A percentile compares a stretch with the other conserved stretches of the same genome.
phyloP scores from a whole-genome alignment of 64 coral and sea anemone species.

The Stylophora pistillata region DNA sequence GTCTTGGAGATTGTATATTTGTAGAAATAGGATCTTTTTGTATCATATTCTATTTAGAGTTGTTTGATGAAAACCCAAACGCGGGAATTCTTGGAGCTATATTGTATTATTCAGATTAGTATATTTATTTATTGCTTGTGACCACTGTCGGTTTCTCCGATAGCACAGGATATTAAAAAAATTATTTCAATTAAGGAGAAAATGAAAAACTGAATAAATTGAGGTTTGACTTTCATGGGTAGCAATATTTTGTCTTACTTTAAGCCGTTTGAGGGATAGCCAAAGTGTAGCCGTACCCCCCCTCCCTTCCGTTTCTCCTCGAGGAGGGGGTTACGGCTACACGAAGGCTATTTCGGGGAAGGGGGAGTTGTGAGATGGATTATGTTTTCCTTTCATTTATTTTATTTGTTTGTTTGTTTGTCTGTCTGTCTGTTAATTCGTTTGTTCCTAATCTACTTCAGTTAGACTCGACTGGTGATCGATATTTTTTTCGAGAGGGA shows the following conservation, averaged over 20 bases:
- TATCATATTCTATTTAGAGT: conserved; percentile 30
- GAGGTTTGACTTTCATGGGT: background rate
- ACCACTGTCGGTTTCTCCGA: background rate
- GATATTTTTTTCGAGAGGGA: too few species aligned
- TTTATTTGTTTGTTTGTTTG: too few species aligned
- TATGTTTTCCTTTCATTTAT: too few species aligned
- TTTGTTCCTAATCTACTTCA: too few species aligned
- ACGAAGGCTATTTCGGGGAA: too few species aligned
- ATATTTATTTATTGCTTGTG: conserved; percentile 30
- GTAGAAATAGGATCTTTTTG: conserved; percentile 18
- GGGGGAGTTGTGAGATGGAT: too few species aligned
- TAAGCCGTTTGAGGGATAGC: too few species aligned
- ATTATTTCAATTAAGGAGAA: background rate
- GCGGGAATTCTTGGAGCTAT: background rate
- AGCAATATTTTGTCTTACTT: background rate
- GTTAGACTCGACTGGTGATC: too few species aligned
- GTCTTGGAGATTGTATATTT: conserved; percentile 6
- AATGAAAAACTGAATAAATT: conserved; percentile 15
- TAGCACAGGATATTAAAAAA: background rate
- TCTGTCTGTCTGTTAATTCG: too few species aligned
- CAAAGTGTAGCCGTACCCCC: too few species aligned
- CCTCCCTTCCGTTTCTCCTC: too few species aligned
- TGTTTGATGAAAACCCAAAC: background rate
- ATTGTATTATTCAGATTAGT: conserved; percentile 36
- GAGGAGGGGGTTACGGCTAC: too few species aligned